Evolutionary conservation across 2,888 invertebrate species (phyloP).

Genomic region (Craniophora ligustri): DNA sequence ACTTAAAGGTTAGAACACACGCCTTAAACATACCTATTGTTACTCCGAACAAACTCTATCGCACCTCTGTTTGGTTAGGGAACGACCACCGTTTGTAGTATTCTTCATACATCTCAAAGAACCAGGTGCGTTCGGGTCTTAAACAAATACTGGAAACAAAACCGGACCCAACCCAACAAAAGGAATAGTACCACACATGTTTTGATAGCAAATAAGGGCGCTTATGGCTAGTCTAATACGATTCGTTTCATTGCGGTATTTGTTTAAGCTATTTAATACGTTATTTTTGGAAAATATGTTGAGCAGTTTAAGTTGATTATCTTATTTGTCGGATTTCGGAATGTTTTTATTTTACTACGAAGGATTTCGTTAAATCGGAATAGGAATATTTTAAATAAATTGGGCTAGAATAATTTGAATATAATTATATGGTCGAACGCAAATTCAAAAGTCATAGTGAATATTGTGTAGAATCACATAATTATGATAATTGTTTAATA

Average conservation of each 20-base stretch:
- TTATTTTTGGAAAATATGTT: conserved; percentile 42
- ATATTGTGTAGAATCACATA: too few species aligned
- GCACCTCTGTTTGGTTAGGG: conserved; percentile 50
- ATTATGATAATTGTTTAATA: too few species aligned
- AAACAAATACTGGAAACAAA: conserved; percentile 64
- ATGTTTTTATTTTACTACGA: background rate
- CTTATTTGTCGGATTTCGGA: conserved; percentile 1
- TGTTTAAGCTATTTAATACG: conserved; percentile 50
- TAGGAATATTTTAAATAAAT: too few species aligned
- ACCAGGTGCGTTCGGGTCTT: conserved; percentile 63
- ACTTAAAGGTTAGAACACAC: conserved; percentile 24
- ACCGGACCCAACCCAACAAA: conserved; percentile 49
- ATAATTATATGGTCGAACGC: too few species aligned
- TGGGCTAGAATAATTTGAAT: too few species aligned
- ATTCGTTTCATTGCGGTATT: conserved; percentile 40
- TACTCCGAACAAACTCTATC: conserved; percentile 43
- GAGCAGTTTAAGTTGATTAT: conserved; percentile 38
- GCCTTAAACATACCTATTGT: conserved; percentile 40
- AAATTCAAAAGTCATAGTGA: too few species aligned
- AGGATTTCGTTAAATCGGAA: too few species aligned
- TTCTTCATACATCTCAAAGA: conserved; percentile 61
- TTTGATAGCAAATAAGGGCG: conserved; percentile 61
- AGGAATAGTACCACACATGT: conserved; percentile 55
- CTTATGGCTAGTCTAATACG: conserved; percentile 48
- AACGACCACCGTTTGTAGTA: conserved; percentile 59